Evolutionary conservation across 2,113 vertebrate species (phyloP), one percentile per base, ranked within the genome.

Genomic region (Meriones unguiculatus): DNA sequence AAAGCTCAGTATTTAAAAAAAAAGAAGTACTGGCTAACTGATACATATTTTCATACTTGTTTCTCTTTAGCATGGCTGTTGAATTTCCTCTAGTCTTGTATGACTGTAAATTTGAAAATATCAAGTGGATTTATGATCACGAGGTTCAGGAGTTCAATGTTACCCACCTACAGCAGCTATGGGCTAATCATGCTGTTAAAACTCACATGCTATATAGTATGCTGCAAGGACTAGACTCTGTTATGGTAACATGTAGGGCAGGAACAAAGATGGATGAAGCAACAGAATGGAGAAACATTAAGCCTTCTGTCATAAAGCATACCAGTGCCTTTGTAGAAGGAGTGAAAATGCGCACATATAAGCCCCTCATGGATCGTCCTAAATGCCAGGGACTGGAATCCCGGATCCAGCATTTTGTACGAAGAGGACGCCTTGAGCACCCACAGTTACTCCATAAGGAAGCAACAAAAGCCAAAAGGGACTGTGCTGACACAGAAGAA

Each of bases 71-170:
- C 98, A 99, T 99, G 99, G 99, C 99, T 0, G 99, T 99, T 0
- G 99, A 99, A 98, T 99, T 99, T 95, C 99, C 99, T 35, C 98
- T 99, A 81, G 99, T 99, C 73, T 98, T 99, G 17, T 98, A 99
- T 0, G 96, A 99, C 96, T 99, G 99, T 0, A 98, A 99, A 91
- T 99, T 99, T 59, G 98, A 99, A 69, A 99, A 99, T 91, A 67
- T 99, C 82, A 98, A 87, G 78, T 99, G 99, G 99, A 97, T 98
- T 70, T 99, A 99, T 0, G 96, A 98, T 57, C 98, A 96, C 0
- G 99, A 99, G 72, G 98, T 99, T 95, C 98, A 98, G 62, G 97
- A 98, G 11, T 98, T 98, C 97, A 99, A 98, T 0, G 92, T 99
- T 41, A 98, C 98, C 17, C 98, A 98, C 12, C 96, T 99, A 9